Conservation (phyloP, 2,888 invertebrate genomes). For the Himalopsyche japonica region DNA sequence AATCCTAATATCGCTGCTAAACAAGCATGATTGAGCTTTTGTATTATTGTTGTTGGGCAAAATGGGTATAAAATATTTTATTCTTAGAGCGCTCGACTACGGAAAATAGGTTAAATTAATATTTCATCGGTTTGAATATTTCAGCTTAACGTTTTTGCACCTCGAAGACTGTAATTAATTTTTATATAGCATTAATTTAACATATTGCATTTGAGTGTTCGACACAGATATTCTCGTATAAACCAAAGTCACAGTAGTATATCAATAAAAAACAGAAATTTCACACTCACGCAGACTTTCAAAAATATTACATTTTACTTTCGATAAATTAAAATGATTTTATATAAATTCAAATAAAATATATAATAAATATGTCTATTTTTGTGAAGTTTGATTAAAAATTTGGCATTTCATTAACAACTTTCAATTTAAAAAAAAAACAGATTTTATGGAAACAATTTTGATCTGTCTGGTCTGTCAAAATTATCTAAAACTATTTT, state of each 20-base stretch:
- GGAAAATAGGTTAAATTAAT: not conserved
- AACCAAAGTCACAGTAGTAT: not conserved
- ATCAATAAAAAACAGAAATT: not conserved
- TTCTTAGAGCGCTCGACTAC: not conserved
- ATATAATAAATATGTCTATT: no score
- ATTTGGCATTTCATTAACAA: no score
- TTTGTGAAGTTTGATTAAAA: no score
- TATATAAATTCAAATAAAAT: no score
- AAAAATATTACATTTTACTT: not conserved
- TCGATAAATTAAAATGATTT: not conserved
- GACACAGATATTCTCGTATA: not conserved
- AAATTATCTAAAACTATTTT: no score
- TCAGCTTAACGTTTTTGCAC: not conserved
- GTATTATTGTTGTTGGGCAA: not conserved
- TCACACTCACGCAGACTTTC: not conserved
- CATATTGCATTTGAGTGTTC: not conserved
- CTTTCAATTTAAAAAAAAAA: no score
- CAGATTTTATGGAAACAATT: no score
- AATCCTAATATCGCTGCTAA: not conserved
- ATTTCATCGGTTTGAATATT: not conserved
- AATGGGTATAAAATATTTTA: not conserved
- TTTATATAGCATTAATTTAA: not conserved
- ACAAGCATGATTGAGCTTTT: not conserved
- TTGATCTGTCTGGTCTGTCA: no score
- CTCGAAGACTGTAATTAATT: not conserved